A percentile compares a stretch with the other conserved stretches of the same genome.
phyloP scores from a whole-genome alignment of 2,797 vertebrate species.

The Helostoma temminkii region DNA sequence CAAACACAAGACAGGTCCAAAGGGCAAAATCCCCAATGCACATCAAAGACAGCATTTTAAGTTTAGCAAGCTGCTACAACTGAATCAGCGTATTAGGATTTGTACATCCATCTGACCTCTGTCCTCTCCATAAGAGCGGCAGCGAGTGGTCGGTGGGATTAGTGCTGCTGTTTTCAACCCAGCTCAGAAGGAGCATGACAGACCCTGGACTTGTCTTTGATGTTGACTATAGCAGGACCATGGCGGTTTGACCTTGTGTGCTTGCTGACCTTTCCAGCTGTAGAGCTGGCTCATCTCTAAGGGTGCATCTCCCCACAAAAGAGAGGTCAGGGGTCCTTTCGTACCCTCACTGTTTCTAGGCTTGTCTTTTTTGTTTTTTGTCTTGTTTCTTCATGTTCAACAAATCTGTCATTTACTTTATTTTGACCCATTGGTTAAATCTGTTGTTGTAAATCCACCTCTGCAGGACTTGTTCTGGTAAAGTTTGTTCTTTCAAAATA shows the following conservation, averaged over 20 bases:
- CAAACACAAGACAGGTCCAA: conserved; percentile 44
- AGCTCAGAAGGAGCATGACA: conserved; percentile 62
- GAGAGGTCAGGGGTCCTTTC: conserved; percentile 64
- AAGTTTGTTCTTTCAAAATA: background rate
- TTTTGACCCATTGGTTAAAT: conserved; percentile 26
- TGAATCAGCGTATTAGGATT: conserved; percentile 58
- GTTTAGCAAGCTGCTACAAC: conserved; percentile 49
- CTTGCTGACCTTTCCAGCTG: conserved; percentile 75
- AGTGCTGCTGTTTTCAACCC: conserved; percentile 69
- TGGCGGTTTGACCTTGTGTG: conserved; percentile 77
- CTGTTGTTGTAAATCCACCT: conserved; percentile 7
- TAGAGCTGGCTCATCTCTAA: conserved; percentile 65
- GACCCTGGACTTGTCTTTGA: conserved; percentile 80
- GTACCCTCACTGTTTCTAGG: conserved; percentile 37
- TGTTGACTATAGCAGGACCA: conserved; percentile 63
- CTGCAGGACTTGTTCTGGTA: background rate
- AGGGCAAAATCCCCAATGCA: conserved; percentile 37
- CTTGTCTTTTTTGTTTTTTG: conserved; percentile 55
- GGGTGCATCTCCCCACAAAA: conserved; percentile 59
- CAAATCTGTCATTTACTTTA: conserved; percentile 40
- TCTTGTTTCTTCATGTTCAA: conserved; percentile 46
- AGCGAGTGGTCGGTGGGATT: conserved; percentile 70
- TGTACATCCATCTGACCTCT: conserved; percentile 67
- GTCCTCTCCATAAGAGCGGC: conserved; percentile 45
- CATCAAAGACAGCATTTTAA: conserved; percentile 62